Conservation (phyloP, 2,888 invertebrate species). For the Phorcus lineatus region DNA sequence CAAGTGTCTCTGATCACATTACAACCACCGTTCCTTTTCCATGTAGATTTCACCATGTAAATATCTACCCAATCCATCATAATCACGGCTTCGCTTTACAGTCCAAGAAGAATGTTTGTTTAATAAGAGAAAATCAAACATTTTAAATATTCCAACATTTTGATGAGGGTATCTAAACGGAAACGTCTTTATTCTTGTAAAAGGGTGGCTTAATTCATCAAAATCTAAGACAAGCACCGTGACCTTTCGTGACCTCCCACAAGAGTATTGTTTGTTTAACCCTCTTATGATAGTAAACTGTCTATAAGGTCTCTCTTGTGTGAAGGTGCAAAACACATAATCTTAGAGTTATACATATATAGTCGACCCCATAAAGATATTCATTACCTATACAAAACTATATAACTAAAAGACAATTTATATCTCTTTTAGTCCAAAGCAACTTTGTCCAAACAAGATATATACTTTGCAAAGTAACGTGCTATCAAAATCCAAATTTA, state of each 20-base stretch:
- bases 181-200: not conserved
- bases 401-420: too few relatives aligned
- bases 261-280: not conserved
- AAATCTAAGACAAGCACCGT: not conserved
- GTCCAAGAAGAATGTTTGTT: not conserved
- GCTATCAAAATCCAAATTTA: too few relatives aligned
- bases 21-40: not conserved
- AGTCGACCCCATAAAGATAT: not conserved
- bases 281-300: not conserved
- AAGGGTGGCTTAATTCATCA: conserved; percentile 12
- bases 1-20: not conserved
- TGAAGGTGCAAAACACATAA: not conserved
- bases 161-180: conserved; percentile 6
- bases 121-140: conserved; percentile 11
- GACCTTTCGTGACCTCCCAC: not conserved
- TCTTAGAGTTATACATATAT: not conserved
- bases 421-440: too few relatives aligned
- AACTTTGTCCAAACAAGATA: too few relatives aligned
- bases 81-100: not conserved
- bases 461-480: too few relatives aligned
- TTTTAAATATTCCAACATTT: not conserved
- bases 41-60: not conserved
- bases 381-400: too few relatives aligned
- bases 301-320: not conserved
- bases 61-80: not conserved